Conservation (phyloP, 2,888 invertebrate genomes). For the Sesia bembeciformis region DNA sequence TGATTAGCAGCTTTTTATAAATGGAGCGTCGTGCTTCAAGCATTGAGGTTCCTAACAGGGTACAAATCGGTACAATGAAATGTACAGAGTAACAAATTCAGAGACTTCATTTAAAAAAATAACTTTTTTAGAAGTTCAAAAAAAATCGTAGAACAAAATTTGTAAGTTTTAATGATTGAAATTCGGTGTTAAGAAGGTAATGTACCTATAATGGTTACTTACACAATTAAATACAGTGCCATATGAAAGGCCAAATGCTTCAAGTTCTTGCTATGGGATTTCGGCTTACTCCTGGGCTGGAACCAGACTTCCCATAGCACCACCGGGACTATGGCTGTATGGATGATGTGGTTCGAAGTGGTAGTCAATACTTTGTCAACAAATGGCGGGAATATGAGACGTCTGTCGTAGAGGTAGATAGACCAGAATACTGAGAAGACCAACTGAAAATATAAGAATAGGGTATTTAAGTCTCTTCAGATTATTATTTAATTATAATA, state of each 20-base stretch:
- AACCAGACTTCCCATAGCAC: slow-evolving; percentile 39
- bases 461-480: no score
- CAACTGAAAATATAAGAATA: slow-evolving; percentile 34
- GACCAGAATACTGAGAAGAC: slow-evolving; percentile 48
- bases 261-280: slow-evolving; percentile 32
- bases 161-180: no score
- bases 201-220: slow-evolving; percentile 25
- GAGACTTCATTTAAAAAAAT: no score
- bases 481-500: no score
- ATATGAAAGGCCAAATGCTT: slow-evolving; percentile 27
- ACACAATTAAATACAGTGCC: slow-evolving; percentile 37
- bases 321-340: slow-evolving; percentile 42
- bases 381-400: slow-evolving; percentile 37
- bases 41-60: no score
- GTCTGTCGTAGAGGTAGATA: slow-evolving; percentile 35
- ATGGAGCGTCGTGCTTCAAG: no score
- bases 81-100: no score
- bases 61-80: no score
- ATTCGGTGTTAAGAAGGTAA: no score
- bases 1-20: no score
- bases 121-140: no score
- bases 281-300: slow-evolving; percentile 31
- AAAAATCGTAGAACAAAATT: no score
- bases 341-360: slow-evolving; percentile 46
- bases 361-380: slow-evolving; percentile 31